Evolutionary conservation across 2,888 invertebrate species (phyloP).

Genomic region (Melanargia galathea): DNA sequence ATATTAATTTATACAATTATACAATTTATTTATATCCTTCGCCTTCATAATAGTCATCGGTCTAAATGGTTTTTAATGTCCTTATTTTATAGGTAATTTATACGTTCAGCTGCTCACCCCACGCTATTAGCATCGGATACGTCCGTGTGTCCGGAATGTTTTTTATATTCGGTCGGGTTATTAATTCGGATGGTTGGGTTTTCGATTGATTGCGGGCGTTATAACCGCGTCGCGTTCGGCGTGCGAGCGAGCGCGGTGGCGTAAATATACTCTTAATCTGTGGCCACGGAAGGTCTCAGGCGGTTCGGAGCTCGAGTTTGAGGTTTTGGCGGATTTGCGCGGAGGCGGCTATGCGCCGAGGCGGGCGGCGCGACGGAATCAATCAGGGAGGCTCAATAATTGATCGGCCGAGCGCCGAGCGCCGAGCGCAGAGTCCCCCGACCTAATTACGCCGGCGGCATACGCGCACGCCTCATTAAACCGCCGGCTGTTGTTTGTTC

Average conservation of each 20-base stretch:
- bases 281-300: conserved; percentile 16
- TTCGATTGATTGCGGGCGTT: conserved; percentile 45
- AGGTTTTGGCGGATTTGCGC: conserved; percentile 34
- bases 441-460: not conserved
- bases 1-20: conserved; percentile 72
- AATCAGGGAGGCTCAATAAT: conserved; percentile 76
- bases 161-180: conserved; percentile 53
- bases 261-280: conserved; percentile 26
- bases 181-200: conserved; percentile 46
- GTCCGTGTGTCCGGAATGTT: conserved; percentile 53
- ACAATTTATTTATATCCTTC: conserved; percentile 72
- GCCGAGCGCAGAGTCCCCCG: not conserved
- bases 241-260: conserved; percentile 18
- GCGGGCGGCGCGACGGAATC: conserved; percentile 57
- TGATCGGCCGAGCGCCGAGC: conserved; percentile 55
- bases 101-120: conserved; percentile 77
- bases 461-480: conserved; percentile 74
- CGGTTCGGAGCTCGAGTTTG: not conserved
- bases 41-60: conserved; percentile 73
- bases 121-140: conserved; percentile 62
- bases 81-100: conserved; percentile 77
- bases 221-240: conserved; percentile 25
- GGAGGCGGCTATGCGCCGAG: conserved; percentile 9
- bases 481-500: conserved; percentile 78
- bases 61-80: conserved; percentile 80